A percentile compares a stretch with the other conserved stretches of the same genome.
Evolutionary conservation across 2,888 invertebrate genomes (phyloP).

Genomic region (Coelopa pilipes): DNA sequence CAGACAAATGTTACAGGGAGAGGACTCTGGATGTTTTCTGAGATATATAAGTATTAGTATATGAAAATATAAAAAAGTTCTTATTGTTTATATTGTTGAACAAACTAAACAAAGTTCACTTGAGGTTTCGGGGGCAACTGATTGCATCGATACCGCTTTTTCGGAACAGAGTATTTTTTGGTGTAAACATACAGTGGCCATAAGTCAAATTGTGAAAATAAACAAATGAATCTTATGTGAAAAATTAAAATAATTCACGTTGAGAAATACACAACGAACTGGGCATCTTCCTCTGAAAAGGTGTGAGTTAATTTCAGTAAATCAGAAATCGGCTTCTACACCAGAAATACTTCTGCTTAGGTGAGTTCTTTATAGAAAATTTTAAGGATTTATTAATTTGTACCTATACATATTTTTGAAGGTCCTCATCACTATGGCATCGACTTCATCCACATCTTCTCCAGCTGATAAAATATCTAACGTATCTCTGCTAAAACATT

Average conservation of each 20-base stretch:
- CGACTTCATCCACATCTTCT: neutral
- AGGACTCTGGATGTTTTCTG: neutral
- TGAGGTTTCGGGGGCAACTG: slow-evolving; percentile 18
- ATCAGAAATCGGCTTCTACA: neutral
- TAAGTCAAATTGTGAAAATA: slow-evolving; percentile 2
- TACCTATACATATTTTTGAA: neutral
- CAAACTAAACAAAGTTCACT: neutral
- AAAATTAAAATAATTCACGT: neutral
- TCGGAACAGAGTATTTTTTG: neutral
- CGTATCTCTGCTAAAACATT: neutral
- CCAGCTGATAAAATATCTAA: neutral
- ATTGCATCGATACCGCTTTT: slow-evolving; percentile 8
- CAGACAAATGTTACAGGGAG: neutral
- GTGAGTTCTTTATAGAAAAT: neutral
- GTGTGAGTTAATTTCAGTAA: slow-evolving; percentile 1
- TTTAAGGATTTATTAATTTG: neutral
- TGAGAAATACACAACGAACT: neutral
- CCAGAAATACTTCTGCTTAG: neutral
- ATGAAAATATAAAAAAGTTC: neutral
- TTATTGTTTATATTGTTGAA: slow-evolving; percentile 4
- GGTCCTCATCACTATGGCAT: neutral
- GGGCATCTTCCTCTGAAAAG: neutral
- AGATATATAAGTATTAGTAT: slow-evolving; percentile 3
- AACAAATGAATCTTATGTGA: neutral
- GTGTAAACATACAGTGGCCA: neutral